Evolutionary conservation across 1,140 invertebrate species (phyloP).

Genomic region (Macrostomum lignano): DNA sequence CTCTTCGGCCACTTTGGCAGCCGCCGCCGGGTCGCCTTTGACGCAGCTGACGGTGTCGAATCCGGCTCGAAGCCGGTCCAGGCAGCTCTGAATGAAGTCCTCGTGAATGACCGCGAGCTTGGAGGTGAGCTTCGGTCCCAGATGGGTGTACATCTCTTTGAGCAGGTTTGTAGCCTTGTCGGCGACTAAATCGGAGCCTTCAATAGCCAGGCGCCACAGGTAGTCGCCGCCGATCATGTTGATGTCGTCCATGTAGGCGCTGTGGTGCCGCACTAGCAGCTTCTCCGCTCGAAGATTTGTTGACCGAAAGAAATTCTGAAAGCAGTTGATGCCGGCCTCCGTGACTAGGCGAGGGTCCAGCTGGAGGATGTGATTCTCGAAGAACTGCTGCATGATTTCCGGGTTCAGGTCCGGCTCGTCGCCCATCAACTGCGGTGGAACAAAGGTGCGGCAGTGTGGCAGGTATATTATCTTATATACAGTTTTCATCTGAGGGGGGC

Average conservation of each 20-base stretch:
- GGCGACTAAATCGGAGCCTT: conserved; percentile 61
- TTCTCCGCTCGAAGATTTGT: conserved; percentile 83
- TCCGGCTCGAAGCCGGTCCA: conserved; percentile 53
- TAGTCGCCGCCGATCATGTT: conserved; percentile 84
- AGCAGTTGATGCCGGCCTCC: conserved; percentile 68
- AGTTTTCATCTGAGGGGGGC: no score
- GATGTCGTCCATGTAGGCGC: conserved; percentile 37
- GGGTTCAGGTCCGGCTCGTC: conserved; percentile 85
- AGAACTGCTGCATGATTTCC: conserved; percentile 77
- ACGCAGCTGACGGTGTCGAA: conserved; percentile 32
- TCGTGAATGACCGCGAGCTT: conserved; percentile 51
- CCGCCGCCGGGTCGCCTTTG: conserved; percentile 1
- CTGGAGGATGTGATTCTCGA: conserved; percentile 70
- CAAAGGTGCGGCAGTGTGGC: conserved; percentile 25
- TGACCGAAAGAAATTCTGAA: conserved; percentile 75
- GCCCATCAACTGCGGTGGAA: conserved; percentile 55
- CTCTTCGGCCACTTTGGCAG: conserved; percentile 26
- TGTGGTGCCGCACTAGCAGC: conserved; percentile 50
- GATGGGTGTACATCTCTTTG: conserved; percentile 67
- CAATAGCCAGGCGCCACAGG: conserved; percentile 49
- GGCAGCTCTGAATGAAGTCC: conserved; percentile 57
- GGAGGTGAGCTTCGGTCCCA: conserved; percentile 50
- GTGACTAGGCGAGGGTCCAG: conserved; percentile 64
- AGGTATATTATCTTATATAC: no score
- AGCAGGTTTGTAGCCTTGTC: conserved; percentile 59